Evolutionary conservation across 2,113 vertebrate species (phyloP), one percentile per base, ranked within the genome.

Genomic region (Malaclemys terrapin): DNA sequence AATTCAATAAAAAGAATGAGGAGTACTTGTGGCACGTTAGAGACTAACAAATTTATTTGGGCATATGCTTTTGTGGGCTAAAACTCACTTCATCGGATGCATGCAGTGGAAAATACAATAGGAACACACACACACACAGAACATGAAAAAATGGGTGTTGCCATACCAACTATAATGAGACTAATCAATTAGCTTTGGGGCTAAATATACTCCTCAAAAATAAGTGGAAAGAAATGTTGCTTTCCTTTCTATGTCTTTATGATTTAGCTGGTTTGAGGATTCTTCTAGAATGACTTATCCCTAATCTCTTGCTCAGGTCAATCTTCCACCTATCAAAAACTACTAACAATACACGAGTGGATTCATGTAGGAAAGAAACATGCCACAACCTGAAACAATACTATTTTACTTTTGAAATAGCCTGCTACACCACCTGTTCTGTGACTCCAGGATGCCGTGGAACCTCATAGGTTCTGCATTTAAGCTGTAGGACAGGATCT

Each of bases 401-500:
- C 69, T 94, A 96, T 90, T 96, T 95, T 9, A 10, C 69, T 97
- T 92, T 95, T 95, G 94, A 96, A 97, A 96, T 89, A 91, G 96
- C 97, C 90, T 97, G 92, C 90, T n/a, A 53, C 59, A 53, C 85
- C 96, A 99, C 99, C 99, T 99, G 99, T 97, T 99, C 99, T 2
- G 99, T 99, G 82, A 99, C 99, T 53, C 99, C 99, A 42, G 99
- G 99, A 85, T 99, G 99, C 9, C 99, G 98, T 27, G 99, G 99
- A 97, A 99, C 99, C 97, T 99, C 99, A 42, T 99, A 99, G 19
- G 99, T 99, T 93, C 99, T 99, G 98, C 99, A 99, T 96, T 99
- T 99, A 11, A 99, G 98, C 95, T 99, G 99, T 31, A 99, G 95
- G 3, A 99, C 99, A 1, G 98, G 98, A 95, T 99, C 99, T 96